phyloP scores from a whole-genome alignment of 2,888 invertebrate species.

The Amblyjoppa fuscipennis region DNA sequence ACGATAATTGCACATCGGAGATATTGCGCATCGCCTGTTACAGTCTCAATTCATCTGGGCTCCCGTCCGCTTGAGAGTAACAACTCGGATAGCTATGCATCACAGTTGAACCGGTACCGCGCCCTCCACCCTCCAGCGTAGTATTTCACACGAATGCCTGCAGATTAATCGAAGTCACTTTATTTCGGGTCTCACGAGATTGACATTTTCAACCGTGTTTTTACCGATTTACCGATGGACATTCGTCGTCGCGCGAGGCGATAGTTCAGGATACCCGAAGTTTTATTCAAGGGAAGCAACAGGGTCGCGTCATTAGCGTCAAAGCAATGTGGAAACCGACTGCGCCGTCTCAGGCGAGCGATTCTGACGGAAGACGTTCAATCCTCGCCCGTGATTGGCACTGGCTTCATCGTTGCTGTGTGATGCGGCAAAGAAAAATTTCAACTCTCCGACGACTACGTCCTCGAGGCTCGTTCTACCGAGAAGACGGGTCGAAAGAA shows the following conservation, averaged over 20 bases:
- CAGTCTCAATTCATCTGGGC: constrained; percentile 47
- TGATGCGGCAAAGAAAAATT: neutral
- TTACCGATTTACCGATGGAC: neutral
- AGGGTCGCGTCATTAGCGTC: neutral
- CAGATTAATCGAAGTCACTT: constrained; percentile 52
- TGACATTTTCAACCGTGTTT: constrained; percentile 13
- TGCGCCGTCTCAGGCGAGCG: neutral
- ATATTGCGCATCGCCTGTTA: constrained; percentile 69
- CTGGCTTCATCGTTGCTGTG: neutral
- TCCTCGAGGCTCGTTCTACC: neutral
- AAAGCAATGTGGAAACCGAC: neutral
- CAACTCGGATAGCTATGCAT: constrained; percentile 43
- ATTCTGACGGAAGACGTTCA: neutral
- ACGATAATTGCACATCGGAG: constrained; percentile 73
- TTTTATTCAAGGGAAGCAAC: neutral
- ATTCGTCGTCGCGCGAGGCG: neutral
- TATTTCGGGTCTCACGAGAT: constrained; percentile 19
- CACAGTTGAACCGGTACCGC: neutral
- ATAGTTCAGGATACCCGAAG: neutral
- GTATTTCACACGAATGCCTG: constrained; percentile 31
- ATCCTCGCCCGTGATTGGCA: neutral
- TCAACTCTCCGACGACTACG: neutral
- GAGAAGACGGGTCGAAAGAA: neutral
- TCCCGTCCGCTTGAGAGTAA: constrained; percentile 39
- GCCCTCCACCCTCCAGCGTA: neutral